These are phyloP conservation scores for Polyploca ridens DNA, from an alignment of 2,888 invertebrate genomes.

Conservation along the genomic window DNA sequence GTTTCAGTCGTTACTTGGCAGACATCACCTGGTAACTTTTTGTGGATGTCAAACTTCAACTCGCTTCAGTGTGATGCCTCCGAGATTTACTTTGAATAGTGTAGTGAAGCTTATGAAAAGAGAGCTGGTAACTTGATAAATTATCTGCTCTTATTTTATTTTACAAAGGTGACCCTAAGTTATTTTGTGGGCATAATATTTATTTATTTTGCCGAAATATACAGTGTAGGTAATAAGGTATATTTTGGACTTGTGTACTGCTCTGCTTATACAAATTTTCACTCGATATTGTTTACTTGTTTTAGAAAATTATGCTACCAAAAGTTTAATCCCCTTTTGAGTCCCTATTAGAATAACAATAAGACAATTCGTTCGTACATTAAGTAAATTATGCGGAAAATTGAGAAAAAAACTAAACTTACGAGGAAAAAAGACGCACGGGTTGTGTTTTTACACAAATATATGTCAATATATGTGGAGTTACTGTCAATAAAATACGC, in stretches of 20 bases:
- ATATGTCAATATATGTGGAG: background rate
- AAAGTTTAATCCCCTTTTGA: background rate
- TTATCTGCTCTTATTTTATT: background rate
- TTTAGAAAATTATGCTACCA: background rate
- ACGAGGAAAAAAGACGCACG: background rate
- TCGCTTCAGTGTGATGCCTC: background rate
- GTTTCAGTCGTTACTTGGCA: background rate
- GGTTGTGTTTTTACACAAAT: background rate
- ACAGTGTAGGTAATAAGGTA: too few relatives aligned
- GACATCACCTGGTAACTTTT: constrained; percentile 8
- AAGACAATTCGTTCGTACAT: background rate
- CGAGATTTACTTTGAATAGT: background rate
- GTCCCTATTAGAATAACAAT: background rate
- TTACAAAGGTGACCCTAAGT: background rate
- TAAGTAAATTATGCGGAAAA: background rate
- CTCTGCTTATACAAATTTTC: too few relatives aligned
- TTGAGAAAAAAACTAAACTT: background rate
- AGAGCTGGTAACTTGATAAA: background rate
- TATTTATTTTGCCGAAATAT: too few relatives aligned
- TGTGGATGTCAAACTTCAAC: background rate
- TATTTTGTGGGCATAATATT: background rate
- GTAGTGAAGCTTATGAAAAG: background rate
- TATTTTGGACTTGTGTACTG: too few relatives aligned
- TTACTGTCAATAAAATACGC: background rate
- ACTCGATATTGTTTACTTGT: background rate